Base-by-base conservation (phyloP, 2,888 invertebrate genomes). In the Dorcus hopei region DNA sequence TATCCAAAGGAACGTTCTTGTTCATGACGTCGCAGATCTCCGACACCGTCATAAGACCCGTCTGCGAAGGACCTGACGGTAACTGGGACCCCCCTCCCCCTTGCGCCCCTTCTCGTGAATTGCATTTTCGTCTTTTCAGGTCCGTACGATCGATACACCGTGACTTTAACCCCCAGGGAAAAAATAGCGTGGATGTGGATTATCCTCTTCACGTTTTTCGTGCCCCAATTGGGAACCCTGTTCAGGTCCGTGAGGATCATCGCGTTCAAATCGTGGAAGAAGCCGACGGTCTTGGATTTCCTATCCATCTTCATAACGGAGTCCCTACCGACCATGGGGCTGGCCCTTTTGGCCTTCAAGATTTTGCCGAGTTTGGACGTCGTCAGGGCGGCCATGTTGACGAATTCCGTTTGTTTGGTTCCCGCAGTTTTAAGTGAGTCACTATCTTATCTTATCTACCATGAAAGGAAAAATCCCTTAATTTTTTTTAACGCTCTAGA, bases 131-230 rank as follows among this genome's bases (percentile, higher is more conserved):
- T 6, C 26, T 33, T 33, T 33, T 1, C 7, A 33, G 26, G 26
- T 33, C 26, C 26, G 26, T 33, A 33, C 26, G 26, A 33, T 33
- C 26, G 26, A 71, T 87, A 87, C 67, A 78, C 83, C 61, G 86
- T 87, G 1, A 76, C 80, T 5, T 77, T 88, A 23, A 81, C 89
- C 0, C 79, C 84, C 60, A 83, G 84, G 67, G 89, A 90, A 71
- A 82, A 87, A 63, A 80, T 88, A 55, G 81, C 85, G 47, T 93
- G 93, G 93, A 85, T 90, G 9, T 94, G 93, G 92, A 85, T 88
- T 49, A 75, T 92, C 33, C 80, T 92, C 43, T 85, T 91, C 66
- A 86, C 88, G 19, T 92, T 91, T 72, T 80, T 87, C 42, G 79
- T 88, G 19, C 94, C 95, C 0, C 94, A 95, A 79, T 59, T 88